These are phyloP conservation scores for Glaucidium brasilianum DNA, from an alignment of 2,113 vertebrate genomes.

Conservation along the genomic window DNA sequence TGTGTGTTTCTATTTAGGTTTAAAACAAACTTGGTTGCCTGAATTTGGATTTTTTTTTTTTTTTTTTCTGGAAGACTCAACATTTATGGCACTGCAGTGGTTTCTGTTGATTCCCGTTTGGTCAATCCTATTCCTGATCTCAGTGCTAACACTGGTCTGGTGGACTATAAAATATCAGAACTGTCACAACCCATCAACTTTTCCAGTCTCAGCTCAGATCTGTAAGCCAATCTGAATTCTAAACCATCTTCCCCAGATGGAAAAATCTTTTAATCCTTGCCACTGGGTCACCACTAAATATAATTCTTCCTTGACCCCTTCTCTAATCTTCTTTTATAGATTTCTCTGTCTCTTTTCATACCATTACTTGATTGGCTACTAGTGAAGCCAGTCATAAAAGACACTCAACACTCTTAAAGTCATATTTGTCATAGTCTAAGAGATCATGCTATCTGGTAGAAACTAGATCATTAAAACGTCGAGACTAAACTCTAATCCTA, in stretches of 20 bases:
- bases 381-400: neutral
- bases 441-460: neutral
- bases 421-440: neutral
- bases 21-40: neutral
- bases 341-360: neutral
- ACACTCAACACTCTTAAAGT: neutral
- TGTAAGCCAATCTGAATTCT: neutral
- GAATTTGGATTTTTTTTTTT: neutral
- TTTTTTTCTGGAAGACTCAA: neutral
- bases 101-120: neutral
- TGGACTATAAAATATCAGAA: neutral
- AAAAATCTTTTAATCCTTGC: neutral
- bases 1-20: neutral
- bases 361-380: neutral
- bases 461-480: neutral
- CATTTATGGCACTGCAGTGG: neutral
- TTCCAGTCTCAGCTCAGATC: neutral
- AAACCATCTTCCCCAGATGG: neutral
- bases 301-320: neutral
- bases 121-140: neutral
- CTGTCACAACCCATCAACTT: rapidly evolving
- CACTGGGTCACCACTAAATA: neutral
- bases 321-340: neutral
- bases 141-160: neutral
- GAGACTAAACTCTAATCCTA: neutral